Base-by-base conservation (phyloP, 2,888 invertebrate genomes). In the Bursaphelenchus okinawaensis region DNA sequence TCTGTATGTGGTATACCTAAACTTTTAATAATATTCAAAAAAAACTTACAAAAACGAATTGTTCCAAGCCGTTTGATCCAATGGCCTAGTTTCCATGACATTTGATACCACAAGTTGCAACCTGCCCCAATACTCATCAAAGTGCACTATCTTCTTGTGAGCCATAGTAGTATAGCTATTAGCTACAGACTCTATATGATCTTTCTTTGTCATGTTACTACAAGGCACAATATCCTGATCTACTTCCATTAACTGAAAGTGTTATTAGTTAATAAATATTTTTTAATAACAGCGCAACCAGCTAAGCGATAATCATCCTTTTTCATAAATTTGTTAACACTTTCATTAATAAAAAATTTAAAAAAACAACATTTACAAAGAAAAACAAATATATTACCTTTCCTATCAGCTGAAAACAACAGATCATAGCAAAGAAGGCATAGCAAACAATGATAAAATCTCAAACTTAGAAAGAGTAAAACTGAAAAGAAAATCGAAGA, bases 31-130 rank as follows among this genome's bases (percentile, higher is more conserved):
- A n/a, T n/a, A n/a, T n/a, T n/a, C 54, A 54, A 54, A 8, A 54
- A 20, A 20, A 20, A 59, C 60, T 59, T 27, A 59, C 60, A 59
- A 59, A 20, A 59, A 59, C 20, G 50, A 51, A 4, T 59, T 26
- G 52, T 40, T 50, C 60, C 60, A 59, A n/a, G 20, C 19, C 12
- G 31, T 40, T 20, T 50, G 50, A 52, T 23, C 51, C 3, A 31
- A 12, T 3, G 52, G 51, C 7, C 40, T 2, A 22, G 31, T 12
- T 16, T 19, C 40, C 60, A 59, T 59, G n/a, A 59, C 60, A 19
- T n/a, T 1, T 4, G 19, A 16, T 1, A 59, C 23, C 40, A 59
- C 52, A 24, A 12, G 16, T 50, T 29, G 3, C 12, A 59, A 12
- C 52, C 27, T 59, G n/a, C 1, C 20, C 60, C 60, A 59, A 22